A percentile compares a stretch with the other conserved stretches of the same genome.
These are phyloP conservation scores for Drosophila pachea DNA, from an alignment of 1,140 invertebrate genomes.

Conservation along the genomic window DNA sequence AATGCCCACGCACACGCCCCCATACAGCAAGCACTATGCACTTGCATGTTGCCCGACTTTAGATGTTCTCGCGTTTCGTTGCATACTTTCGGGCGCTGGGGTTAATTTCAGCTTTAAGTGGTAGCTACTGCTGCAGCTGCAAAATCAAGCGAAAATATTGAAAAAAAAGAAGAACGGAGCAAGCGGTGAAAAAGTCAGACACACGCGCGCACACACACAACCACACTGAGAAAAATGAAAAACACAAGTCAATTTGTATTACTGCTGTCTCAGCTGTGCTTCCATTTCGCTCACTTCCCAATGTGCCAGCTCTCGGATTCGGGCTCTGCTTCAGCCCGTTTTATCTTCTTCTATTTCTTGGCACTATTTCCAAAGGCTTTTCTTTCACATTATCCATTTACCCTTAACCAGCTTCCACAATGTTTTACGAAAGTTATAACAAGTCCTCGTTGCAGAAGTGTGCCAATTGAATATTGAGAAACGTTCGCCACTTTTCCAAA, in stretches of 20 bases:
- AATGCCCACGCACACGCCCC: slow-evolving; percentile 31
- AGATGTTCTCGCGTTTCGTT: slow-evolving; percentile 38
- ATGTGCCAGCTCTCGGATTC: not conserved
- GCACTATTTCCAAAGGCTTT: slow-evolving; percentile 50
- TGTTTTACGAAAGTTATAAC: not conserved
- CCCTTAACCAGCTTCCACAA: not conserved
- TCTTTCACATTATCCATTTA: slow-evolving; percentile 11
- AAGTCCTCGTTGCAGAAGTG: no score
- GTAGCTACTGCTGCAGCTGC: slow-evolving; percentile 44
- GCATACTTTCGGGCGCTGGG: slow-evolving; percentile 62
- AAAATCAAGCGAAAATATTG: slow-evolving; percentile 60
- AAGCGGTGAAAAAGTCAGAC: slow-evolving; percentile 43
- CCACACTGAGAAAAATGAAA: slow-evolving; percentile 60
- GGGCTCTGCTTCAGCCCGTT: slow-evolving; percentile 11
- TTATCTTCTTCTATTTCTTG: slow-evolving; percentile 53
- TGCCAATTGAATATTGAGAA: no score
- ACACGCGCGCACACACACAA: slow-evolving; percentile 41
- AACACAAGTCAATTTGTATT: slow-evolving; percentile 73
- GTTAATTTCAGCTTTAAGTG: slow-evolving; percentile 72
- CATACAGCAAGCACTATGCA: slow-evolving; percentile 12
- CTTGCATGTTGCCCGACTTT: slow-evolving; percentile 36
- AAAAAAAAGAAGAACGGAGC: slow-evolving; percentile 49
- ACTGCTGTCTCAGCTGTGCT: slow-evolving; percentile 23
- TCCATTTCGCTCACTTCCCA: not conserved
- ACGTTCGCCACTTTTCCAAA: no score